Evolutionary conservation across 2,113 vertebrate species (phyloP).

Genomic region (Elgaria multicarinata): DNA sequence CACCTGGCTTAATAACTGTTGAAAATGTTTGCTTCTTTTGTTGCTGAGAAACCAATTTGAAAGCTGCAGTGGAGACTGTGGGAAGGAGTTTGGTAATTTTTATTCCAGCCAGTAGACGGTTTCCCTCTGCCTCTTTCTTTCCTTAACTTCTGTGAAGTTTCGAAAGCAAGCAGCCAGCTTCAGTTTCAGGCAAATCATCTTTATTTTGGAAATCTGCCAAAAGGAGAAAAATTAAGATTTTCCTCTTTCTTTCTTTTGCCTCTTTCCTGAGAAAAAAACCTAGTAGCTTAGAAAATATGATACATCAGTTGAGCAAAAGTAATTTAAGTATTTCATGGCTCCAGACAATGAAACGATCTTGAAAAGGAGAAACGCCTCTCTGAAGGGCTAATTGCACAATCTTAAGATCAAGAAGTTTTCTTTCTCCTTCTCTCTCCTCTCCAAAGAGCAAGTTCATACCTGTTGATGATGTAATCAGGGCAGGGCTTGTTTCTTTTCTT

Average conservation of each 20-base stretch:
- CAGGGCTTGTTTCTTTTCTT: constrained; percentile 10
- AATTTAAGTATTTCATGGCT: constrained; percentile 57
- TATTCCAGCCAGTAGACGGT: neutral
- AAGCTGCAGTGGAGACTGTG: neutral
- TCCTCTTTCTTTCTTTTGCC: constrained; percentile 6
- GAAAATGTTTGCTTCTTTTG: neutral
- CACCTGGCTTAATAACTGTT: neutral
- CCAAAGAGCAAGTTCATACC: constrained; percentile 75
- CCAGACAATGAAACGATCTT: constrained; percentile 47
- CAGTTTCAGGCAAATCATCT: constrained; percentile 56
- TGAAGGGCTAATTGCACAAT: constrained; percentile 74
- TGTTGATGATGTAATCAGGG: constrained; percentile 69
- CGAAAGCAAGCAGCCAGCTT: constrained; percentile 54
- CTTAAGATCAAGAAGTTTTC: constrained; percentile 52
- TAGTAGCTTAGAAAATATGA: constrained; percentile 15
- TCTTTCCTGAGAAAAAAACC: neutral
- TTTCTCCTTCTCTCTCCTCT: constrained; percentile 49
- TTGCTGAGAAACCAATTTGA: neutral
- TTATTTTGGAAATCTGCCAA: constrained; percentile 70
- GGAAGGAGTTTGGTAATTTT: neutral
- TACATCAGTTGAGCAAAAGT: neutral
- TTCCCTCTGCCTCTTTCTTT: neutral
- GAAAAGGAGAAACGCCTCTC: constrained; percentile 63
- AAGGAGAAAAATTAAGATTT: constrained; percentile 23
- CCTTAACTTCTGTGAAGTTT: constrained; percentile 48